Evolutionary conservation across 2,797 vertebrate species (phyloP), one percentile per base, ranked within the genome.

Genomic region (Ambastaia sidthimunki): DNA sequence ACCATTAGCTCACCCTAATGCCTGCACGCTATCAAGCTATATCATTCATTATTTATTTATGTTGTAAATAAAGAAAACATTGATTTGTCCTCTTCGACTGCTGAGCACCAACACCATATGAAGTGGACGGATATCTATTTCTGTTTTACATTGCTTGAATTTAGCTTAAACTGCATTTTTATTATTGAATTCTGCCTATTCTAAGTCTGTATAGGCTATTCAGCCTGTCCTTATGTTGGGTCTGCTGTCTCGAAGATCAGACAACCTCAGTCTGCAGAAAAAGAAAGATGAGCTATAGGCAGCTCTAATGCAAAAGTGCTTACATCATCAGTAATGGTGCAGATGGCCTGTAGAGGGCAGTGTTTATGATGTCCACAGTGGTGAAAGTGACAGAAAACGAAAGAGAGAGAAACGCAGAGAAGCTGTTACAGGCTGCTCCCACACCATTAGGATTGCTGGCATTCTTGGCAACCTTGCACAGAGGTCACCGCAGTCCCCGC

Each of bases 291-390:
- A 74, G 76, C 90, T 87, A 87, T 90, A 89, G 88, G 87, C 88
- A 82, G 89, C 86, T 87, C 50, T 76, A 83, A 86, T 76, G 76
- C 73, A 90, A 91, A 93, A 92, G 85, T 90, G 90, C 90, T 92
- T 91, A 92, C 91, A 89, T 93, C 92, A 92, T 91, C 89, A 91
- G 87, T 89, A 90, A 88, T 78, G 83, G 89, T 84, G 80, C 76
- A 82, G 85, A 83, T 86, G 71, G 89, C 92, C 92, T 94, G 92
- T 90, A 94, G 93, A 94, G 92, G 94, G 92, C 94, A 94, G 90
- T 93, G 90, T 89, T 87, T 89, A 90, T 87, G 90, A 87, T 90
- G 90, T 84, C 87, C 85, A 85, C 76, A 74, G 79, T 77, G 62
- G 52, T 60, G 15, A 54, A 28, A 59, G 25, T 12, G 34, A 21